Evolutionary conservation across 1,140 invertebrate species (phyloP).

Genomic region (Drosophila kikkawai): DNA sequence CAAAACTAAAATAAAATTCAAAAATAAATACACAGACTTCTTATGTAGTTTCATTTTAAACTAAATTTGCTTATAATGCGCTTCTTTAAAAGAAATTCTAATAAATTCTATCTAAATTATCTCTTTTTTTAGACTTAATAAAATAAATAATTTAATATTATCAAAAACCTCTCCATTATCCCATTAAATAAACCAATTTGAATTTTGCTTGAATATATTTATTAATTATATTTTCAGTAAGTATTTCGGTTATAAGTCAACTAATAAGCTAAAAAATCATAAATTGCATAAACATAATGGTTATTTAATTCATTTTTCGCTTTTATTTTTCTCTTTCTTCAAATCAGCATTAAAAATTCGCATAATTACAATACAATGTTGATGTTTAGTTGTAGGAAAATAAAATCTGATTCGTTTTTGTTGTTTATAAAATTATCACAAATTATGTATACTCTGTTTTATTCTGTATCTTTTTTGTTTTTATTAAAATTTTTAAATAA

Average conservation of each 20-base stretch:
- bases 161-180: background rate
- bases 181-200: background rate
- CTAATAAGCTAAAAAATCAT: constrained; percentile 21
- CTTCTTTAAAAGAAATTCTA: background rate
- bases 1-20: too few relatives aligned
- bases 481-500: constrained; percentile 67
- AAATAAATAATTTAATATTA: too few relatives aligned
- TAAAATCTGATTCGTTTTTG: constrained; percentile 37
- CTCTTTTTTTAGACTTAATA: too few relatives aligned
- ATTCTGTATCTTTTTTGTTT: constrained; percentile 47
- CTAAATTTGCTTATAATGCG: too few relatives aligned
- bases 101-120: background rate
- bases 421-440: constrained; percentile 78
- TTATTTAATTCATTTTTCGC: constrained; percentile 38
- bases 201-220: background rate
- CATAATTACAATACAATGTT: constrained; percentile 22
- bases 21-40: too few relatives aligned
- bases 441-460: constrained; percentile 71
- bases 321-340: constrained; percentile 47
- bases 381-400: constrained; percentile 5
- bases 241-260: constrained; percentile 11
- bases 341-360: constrained; percentile 52
- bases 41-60: too few relatives aligned
- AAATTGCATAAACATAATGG: constrained; percentile 19
- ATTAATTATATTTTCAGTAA: background rate